Conservation (phyloP, 2,113 vertebrate genomes). For the Microcebus tavaratra region DNA sequence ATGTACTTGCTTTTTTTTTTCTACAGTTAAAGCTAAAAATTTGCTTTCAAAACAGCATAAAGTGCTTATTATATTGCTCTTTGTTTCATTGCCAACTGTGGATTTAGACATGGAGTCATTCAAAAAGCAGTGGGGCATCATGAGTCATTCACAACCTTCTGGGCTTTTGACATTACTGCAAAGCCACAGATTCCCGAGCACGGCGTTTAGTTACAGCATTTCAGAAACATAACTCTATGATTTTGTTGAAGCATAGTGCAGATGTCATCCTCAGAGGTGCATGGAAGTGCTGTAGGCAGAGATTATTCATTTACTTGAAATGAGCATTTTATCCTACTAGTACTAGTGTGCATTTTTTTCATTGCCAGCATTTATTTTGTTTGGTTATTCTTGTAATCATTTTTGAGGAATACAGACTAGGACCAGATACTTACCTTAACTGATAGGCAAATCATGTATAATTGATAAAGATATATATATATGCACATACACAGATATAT, state of each 20-base stretch:
- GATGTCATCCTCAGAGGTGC: conserved; percentile 57
- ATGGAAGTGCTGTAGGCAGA: background rate
- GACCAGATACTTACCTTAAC: conserved; percentile 10
- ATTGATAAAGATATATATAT: background rate
- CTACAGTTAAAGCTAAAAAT: conserved; percentile 77
- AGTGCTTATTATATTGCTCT: conserved; percentile 80
- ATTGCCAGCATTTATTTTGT: background rate
- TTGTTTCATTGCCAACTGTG: conserved; percentile 83
- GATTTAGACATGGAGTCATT: conserved; percentile 82
- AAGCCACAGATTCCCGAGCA: conserved; percentile 49
- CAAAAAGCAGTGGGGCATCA: conserved; percentile 80
- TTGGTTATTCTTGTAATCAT: background rate
- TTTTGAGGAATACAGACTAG: background rate
- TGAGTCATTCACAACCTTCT: conserved; percentile 82
- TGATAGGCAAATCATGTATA: background rate
- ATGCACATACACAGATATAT: background rate
- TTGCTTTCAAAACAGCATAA: conserved; percentile 80
- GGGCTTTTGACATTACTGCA: conserved; percentile 78
- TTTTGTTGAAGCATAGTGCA: conserved; percentile 52
- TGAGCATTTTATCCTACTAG: background rate
- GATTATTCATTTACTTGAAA: background rate
- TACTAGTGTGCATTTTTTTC: background rate
- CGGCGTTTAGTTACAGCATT: conserved; percentile 54
- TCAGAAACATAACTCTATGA: conserved; percentile 40
- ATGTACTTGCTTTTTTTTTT: conserved; percentile 41